Conservation (phyloP, 2,888 invertebrate genomes). For the Polydrusus tereticollis region DNA sequence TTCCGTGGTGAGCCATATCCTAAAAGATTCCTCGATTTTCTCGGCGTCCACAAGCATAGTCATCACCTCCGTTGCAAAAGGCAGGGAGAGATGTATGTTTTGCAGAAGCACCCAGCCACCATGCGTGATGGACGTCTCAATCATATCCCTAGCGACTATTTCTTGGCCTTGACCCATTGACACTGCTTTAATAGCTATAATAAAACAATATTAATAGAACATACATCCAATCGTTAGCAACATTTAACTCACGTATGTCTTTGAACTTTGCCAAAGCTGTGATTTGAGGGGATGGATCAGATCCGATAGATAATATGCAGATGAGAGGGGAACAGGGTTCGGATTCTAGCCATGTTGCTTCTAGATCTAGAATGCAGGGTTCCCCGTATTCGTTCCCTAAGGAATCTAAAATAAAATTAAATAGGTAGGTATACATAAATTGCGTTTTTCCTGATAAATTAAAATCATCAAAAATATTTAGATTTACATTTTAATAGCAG, state of each 20-base stretch:
- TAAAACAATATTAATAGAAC: neutral
- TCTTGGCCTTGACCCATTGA: slow-evolving; percentile 99
- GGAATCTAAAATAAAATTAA: slow-evolving; percentile 74
- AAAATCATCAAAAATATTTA: no score
- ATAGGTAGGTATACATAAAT: neutral
- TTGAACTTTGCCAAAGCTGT: slow-evolving; percentile 87
- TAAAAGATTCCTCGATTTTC: slow-evolving; percentile 83
- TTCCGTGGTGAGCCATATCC: slow-evolving; percentile 94
- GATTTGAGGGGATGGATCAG: slow-evolving; percentile 97
- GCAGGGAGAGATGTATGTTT: slow-evolving; percentile 95
- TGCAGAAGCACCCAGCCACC: slow-evolving; percentile 96
- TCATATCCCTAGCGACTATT: slow-evolving; percentile 67
- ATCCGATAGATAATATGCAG: slow-evolving; percentile 94
- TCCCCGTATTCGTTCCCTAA: slow-evolving; percentile 91
- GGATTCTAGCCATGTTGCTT: slow-evolving; percentile 90
- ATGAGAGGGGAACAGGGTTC: slow-evolving; percentile 90
- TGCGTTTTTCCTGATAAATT: no score
- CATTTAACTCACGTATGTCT: slow-evolving; percentile 77
- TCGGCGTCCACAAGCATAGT: slow-evolving; percentile 90
- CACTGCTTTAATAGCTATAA: slow-evolving; percentile 81
- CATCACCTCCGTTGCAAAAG: slow-evolving; percentile 94
- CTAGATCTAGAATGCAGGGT: slow-evolving; percentile 91
- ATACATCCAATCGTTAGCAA: neutral
- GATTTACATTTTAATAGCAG: no score
- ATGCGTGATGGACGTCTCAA: slow-evolving; percentile 64